Percentiles rank a stretch among this genome's conserved stretches.
These are phyloP conservation scores for Zoroaster sp. DNA, from an alignment of 53 echinoderm and acorn worm species.

Conservation along the genomic window DNA sequence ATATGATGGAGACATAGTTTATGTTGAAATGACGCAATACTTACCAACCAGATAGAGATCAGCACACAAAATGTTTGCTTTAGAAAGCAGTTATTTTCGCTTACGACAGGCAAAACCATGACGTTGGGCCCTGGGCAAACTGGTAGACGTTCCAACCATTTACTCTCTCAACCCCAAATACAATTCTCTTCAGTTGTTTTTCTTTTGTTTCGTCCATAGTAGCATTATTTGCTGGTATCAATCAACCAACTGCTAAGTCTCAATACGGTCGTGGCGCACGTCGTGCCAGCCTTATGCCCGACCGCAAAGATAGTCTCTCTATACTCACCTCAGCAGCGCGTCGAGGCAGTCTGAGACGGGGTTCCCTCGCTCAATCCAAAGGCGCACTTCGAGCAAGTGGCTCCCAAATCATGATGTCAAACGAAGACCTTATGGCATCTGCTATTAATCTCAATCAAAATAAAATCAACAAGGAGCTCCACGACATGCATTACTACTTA, in stretches of 20 bases:
- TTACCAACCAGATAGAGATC: too few relatives aligned
- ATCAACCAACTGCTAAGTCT: not conserved
- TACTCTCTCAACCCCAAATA: too few relatives aligned
- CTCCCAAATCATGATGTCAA: constrained; percentile 82
- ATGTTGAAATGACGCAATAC: too few relatives aligned
- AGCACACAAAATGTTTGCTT: too few relatives aligned
- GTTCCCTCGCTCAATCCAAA: constrained; percentile 69
- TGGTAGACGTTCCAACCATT: too few relatives aligned
- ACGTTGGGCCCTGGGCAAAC: not conserved
- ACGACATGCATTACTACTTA: constrained; percentile 69
- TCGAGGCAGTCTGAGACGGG: constrained; percentile 63
- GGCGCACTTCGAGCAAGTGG: constrained; percentile 77
- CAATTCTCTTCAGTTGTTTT: too few relatives aligned
- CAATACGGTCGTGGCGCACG: constrained; percentile 18
- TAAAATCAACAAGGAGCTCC: constrained; percentile 65
- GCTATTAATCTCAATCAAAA: constrained; percentile 61
- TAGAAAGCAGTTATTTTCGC: too few relatives aligned
- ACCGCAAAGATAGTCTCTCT: constrained; percentile 75
- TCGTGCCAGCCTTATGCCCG: constrained; percentile 56
- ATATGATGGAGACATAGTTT: too few relatives aligned
- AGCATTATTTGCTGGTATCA: constrained; percentile 1
- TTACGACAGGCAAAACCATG: not conserved
- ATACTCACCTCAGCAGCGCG: constrained; percentile 57
- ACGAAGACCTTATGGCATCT: constrained; percentile 73
- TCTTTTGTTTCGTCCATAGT: not conserved